These are phyloP conservation scores for Scaptodrosophila lebanonensis DNA, from an alignment of 1,140 invertebrate genomes.

Conservation along the genomic window DNA sequence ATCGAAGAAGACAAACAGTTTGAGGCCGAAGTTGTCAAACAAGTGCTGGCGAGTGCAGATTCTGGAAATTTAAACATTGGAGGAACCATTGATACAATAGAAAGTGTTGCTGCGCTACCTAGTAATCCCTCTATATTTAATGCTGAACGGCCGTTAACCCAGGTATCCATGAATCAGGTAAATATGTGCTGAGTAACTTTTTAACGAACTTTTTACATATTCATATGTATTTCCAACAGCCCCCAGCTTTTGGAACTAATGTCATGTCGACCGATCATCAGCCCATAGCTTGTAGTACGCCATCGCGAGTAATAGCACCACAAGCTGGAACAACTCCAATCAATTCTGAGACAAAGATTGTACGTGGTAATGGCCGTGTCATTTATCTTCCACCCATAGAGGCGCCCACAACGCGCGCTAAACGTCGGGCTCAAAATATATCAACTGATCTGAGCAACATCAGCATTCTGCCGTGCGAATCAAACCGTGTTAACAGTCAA, in stretches of 20 bases:
- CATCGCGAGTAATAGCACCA: slow-evolving; percentile 17
- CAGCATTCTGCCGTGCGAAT: slow-evolving; percentile 27
- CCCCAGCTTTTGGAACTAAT: slow-evolving; percentile 2
- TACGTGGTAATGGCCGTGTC: slow-evolving; percentile 83
- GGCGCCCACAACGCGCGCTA: slow-evolving; percentile 83
- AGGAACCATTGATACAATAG: slow-evolving; percentile 37
- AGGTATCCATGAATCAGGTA: slow-evolving; percentile 16
- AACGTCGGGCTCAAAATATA: slow-evolving; percentile 63
- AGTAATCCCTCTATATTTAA: slow-evolving; percentile 10
- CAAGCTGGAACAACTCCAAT: not conserved
- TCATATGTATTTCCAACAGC: not conserved
- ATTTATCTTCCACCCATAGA: slow-evolving; percentile 88
- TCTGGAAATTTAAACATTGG: slow-evolving; percentile 5
- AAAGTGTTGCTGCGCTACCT: slow-evolving; percentile 39
- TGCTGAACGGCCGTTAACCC: slow-evolving; percentile 3
- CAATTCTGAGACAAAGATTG: slow-evolving; percentile 80
- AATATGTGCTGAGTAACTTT: too few relatives aligned
- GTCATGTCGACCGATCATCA: not conserved
- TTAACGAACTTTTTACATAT: too few relatives aligned
- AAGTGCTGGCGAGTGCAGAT: slow-evolving; percentile 74
- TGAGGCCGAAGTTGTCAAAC: slow-evolving; percentile 83
- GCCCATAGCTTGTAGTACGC: slow-evolving; percentile 54
- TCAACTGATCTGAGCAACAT: slow-evolving; percentile 25
- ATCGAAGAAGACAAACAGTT: slow-evolving; percentile 83
- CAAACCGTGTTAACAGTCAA: slow-evolving; percentile 33